Evolutionary conservation across 2,888 invertebrate species (phyloP).

Genomic region (Tribolium freemani): DNA sequence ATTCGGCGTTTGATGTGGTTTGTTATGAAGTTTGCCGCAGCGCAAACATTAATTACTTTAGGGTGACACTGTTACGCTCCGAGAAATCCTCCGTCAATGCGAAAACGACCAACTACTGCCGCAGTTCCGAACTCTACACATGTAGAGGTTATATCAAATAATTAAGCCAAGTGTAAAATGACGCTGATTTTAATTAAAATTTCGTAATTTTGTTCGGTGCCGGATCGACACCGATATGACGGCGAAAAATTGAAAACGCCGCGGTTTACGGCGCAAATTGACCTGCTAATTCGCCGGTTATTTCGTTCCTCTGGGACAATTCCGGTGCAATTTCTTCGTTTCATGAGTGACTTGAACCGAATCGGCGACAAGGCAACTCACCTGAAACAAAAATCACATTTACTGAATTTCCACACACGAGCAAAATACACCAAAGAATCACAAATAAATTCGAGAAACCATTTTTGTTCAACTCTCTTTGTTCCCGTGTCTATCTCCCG

Average conservation of each 20-base stretch:
- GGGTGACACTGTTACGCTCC: slow-evolving; percentile 49
- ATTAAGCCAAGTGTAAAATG: slow-evolving; percentile 8
- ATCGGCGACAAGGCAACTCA: slow-evolving; percentile 46
- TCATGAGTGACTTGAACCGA: slow-evolving; percentile 57
- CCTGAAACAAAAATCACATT: slow-evolving; percentile 49
- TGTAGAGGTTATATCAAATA: slow-evolving; percentile 18
- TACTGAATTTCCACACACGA: not conserved
- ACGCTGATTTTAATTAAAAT: slow-evolving; percentile 13
- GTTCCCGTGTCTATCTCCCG: not conserved
- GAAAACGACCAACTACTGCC: slow-evolving; percentile 28
- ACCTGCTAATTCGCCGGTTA: slow-evolving; percentile 22
- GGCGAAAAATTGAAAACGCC: not conserved
- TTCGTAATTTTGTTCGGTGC: not conserved
- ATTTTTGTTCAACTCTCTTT: too few species aligned
- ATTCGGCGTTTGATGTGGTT: slow-evolving; percentile 57
- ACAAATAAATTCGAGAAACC: too few species aligned
- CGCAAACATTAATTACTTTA: slow-evolving; percentile 54
- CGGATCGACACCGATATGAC: not conserved
- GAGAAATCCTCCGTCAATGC: slow-evolving; percentile 37
- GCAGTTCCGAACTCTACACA: slow-evolving; percentile 12
- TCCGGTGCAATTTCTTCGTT: slow-evolving; percentile 56
- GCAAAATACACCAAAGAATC: not conserved
- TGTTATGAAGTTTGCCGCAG: slow-evolving; percentile 55
- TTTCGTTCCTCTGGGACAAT: slow-evolving; percentile 48
- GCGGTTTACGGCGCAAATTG: slow-evolving; percentile 5